Conservation (phyloP, 2,888 invertebrate genomes). For the Acronicta alni region DNA sequence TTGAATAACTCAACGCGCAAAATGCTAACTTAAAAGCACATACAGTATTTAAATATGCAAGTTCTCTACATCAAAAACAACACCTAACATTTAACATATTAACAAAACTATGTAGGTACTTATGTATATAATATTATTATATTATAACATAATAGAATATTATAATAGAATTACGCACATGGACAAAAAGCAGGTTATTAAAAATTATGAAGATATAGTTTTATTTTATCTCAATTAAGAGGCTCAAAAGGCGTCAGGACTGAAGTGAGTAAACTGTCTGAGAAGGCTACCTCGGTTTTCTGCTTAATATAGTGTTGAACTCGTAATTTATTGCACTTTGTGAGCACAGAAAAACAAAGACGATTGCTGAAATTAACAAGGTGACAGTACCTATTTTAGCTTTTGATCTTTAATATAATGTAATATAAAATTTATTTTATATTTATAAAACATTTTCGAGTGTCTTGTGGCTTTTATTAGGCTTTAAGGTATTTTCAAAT, state of each 20-base stretch:
- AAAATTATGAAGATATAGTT: slow-evolving; percentile 41
- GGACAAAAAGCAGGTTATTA: slow-evolving; percentile 34
- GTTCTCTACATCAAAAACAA: slow-evolving; percentile 19
- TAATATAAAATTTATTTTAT: too few species aligned
- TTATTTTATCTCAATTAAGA: slow-evolving; percentile 36
- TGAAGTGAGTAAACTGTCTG: slow-evolving; percentile 23
- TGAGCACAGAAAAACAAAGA: slow-evolving; percentile 8
- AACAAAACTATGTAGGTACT: slow-evolving; percentile 43
- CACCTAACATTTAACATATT: not conserved
- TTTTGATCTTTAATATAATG: not conserved
- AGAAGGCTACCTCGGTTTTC: slow-evolving; percentile 12
- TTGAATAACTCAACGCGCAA: slow-evolving; percentile 25
- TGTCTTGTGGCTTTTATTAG: not conserved
- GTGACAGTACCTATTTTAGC: not conserved
- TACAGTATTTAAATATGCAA: slow-evolving; percentile 31
- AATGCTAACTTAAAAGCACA: slow-evolving; percentile 30
- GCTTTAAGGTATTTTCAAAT: not conserved
- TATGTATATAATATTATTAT: too few species aligned
- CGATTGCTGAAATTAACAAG: not conserved
- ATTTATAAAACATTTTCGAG: not conserved
- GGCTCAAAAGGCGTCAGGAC: slow-evolving; percentile 15
- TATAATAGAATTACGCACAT: not conserved
- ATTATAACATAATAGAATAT: too few species aligned
- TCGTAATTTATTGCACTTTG: slow-evolving; percentile 11
- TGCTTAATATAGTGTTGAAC: slow-evolving; percentile 1